Conservation (phyloP, 2,888 invertebrate species). For the Oithona nana region DNA sequence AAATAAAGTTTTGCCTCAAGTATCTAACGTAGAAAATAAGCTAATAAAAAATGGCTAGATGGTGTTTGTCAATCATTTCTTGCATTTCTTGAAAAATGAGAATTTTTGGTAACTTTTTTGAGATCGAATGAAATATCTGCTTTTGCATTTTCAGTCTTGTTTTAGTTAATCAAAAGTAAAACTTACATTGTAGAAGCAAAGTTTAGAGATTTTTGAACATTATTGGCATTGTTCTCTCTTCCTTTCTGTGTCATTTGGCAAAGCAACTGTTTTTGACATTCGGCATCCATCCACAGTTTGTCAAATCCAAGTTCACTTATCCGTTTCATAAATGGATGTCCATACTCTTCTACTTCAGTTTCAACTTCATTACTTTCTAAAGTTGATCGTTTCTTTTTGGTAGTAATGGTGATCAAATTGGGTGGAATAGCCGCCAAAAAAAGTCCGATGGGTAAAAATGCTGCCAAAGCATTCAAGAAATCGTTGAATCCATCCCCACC, state of each 20-base stretch:
- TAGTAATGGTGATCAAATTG: constrained; percentile 40
- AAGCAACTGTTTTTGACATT: neutral
- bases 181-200: too few species aligned
- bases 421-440: constrained; percentile 50
- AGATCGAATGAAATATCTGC: too few species aligned
- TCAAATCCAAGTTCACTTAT: neutral
- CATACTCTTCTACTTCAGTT: neutral
- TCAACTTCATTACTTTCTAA: neutral
- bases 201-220: neutral
- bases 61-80: too few species aligned
- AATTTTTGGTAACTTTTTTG: too few species aligned
- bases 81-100: too few species aligned
- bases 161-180: too few species aligned
- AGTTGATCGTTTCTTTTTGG: constrained; percentile 6
- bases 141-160: too few species aligned
- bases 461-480: constrained; percentile 42
- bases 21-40: too few species aligned
- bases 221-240: neutral
- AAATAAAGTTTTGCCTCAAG: too few species aligned
- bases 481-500: constrained; percentile 21
- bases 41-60: too few species aligned
- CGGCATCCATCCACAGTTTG: neutral
- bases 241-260: neutral
- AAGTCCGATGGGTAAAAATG: constrained; percentile 48
- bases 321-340: neutral